Evolutionary conservation across 2,113 vertebrate species (phyloP).

Genomic region (rabbit (Oryctolagus cuniculus)): mOryCun1.1 NC_091441.1:103949501-103950000

Average conservation of each 20-base stretch:
- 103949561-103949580: slow-evolving; percentile 37
- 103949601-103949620: slow-evolving; percentile 45
- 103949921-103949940: slow-evolving; percentile 54
- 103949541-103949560: slow-evolving; percentile 54
- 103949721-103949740: too few relatives aligned
- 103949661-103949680: slow-evolving; percentile 27
- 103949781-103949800: background rate
- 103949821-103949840: background rate
- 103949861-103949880: background rate
- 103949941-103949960: slow-evolving; percentile 9
- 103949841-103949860: background rate
- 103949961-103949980: background rate
- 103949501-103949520: slow-evolving; percentile 28
- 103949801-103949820: background rate
- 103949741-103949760: background rate
- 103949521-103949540: background rate
- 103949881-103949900: background rate
- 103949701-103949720: too few relatives aligned
- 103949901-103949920: background rate
- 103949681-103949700: background rate
- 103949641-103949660: background rate
- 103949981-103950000: background rate
- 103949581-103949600: slow-evolving; percentile 10
- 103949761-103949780: background rate
- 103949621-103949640: background rate